Percentiles rank a stretch among this genome's conserved stretches.
phyloP scores from a whole-genome alignment of 2,888 invertebrate species.

The Acanthacorydalis orientalis region DNA sequence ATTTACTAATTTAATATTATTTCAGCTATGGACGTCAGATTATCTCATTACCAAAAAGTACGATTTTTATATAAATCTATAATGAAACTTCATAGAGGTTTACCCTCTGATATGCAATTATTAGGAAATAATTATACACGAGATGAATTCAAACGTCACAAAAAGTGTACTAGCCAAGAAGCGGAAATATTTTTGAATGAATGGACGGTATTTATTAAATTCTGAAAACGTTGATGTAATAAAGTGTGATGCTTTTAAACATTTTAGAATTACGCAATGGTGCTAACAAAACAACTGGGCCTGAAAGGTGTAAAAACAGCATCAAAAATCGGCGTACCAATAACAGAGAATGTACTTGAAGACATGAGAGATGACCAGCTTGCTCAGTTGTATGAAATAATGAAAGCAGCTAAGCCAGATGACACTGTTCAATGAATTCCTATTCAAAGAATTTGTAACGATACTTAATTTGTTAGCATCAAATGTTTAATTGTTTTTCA shows the following conservation, averaged over 20 bases:
- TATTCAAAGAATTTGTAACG: too few relatives aligned
- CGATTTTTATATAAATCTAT: constrained; percentile 41
- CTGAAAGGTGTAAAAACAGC: constrained; percentile 32
- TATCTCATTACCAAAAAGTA: constrained; percentile 29
- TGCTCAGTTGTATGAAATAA: constrained; percentile 68
- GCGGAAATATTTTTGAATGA: constrained; percentile 65
- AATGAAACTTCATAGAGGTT: constrained; percentile 37
- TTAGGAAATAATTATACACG: constrained; percentile 41
- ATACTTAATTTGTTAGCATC: too few relatives aligned
- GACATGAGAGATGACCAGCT: constrained; percentile 67
- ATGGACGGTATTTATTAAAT: constrained; percentile 58
- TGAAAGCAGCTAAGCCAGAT: constrained; percentile 37
- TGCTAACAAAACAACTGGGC: constrained; percentile 51
- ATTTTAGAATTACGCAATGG: constrained; percentile 58
- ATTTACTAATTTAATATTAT: constrained; percentile 1
- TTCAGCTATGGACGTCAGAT: too few relatives aligned
- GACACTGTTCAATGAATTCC: too few relatives aligned
- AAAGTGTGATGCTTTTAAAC: constrained; percentile 9
- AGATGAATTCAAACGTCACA: constrained; percentile 70
- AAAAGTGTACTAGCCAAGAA: constrained; percentile 50
- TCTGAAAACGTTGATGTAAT: background rate
- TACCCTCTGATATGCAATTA: constrained; percentile 34
- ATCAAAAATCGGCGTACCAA: constrained; percentile 41
- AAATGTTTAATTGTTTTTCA: too few relatives aligned
- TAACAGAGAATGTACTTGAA: constrained; percentile 45